These are phyloP conservation scores for Caenorhabditis zanzibari DNA, from an alignment of 2,888 invertebrate genomes.

Conservation along the genomic window DNA sequence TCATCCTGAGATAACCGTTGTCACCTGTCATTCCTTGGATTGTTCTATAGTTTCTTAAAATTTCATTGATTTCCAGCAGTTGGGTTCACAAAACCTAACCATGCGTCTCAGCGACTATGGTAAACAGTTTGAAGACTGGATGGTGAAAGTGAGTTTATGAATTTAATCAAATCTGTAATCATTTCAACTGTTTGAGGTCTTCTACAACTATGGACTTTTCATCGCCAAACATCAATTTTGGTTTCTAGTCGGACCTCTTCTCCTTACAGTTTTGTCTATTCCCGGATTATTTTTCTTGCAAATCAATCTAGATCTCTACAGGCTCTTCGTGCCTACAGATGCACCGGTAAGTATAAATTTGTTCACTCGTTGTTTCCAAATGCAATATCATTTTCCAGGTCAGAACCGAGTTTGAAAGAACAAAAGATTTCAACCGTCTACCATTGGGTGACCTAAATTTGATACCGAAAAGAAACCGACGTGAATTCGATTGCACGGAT, in stretches of 20 bases:
- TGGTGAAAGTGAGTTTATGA: conserved; percentile 61
- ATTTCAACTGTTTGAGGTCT: conserved; percentile 50
- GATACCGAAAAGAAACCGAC: conserved; percentile 52
- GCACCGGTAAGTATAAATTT: conserved; percentile 77
- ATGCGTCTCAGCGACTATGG: conserved; percentile 67
- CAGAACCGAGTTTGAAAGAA: conserved; percentile 74
- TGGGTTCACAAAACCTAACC: conserved; percentile 57
- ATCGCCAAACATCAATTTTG: conserved; percentile 79
- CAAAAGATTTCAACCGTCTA: conserved; percentile 77
- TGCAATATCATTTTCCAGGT: too few relatives aligned
- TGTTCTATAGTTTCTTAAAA: neutral
- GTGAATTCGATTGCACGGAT: conserved; percentile 56
- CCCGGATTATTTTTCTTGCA: conserved; percentile 79
- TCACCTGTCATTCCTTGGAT: neutral
- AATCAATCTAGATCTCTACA: conserved; percentile 82
- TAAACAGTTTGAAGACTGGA: conserved; percentile 72
- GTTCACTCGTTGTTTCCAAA: too few relatives aligned
- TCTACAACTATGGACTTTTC: conserved; percentile 79
- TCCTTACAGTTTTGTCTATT: conserved; percentile 74
- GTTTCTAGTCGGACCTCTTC: conserved; percentile 68
- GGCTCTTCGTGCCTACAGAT: conserved; percentile 82
- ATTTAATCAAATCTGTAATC: neutral
- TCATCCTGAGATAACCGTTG: neutral
- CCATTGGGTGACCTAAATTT: conserved; percentile 74
- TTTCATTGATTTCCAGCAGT: conserved; percentile 38